Evolutionary conservation across 2,113 vertebrate genomes (phyloP).

Genomic region (Campylomormyrus numenius): DNA sequence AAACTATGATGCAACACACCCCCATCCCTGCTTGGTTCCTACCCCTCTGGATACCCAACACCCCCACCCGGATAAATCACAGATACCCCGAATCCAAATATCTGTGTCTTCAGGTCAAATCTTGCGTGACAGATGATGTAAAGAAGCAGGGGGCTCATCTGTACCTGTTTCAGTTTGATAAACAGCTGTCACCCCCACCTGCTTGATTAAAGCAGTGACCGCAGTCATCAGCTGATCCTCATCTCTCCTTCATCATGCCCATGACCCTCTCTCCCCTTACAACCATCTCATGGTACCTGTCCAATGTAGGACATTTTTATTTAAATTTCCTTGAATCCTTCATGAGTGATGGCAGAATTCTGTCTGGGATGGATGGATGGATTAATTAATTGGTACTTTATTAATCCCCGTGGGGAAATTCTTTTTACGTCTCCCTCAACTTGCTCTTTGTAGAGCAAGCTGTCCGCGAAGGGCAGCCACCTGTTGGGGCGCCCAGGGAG

Average conservation of each 20-base stretch:
- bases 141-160: background rate
- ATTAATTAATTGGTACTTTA: too few species aligned
- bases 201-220: background rate
- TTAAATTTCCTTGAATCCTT: background rate
- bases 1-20: background rate
- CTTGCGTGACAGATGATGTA: background rate
- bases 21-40: background rate
- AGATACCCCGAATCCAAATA: background rate
- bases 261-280: background rate
- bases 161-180: background rate
- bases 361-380: background rate
- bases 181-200: background rate
- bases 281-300: background rate
- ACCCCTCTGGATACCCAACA: background rate
- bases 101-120: background rate
- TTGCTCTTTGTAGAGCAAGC: too few species aligned
- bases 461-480: too few species aligned
- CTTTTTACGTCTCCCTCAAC: too few species aligned
- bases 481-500: too few species aligned
- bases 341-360: background rate
- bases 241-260: background rate
- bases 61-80: background rate
- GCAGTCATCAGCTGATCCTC: background rate
- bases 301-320: background rate
- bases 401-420: too few species aligned